Evolutionary conservation across 2,797 vertebrate species (phyloP).

Genomic region (Otolemur crassicaudatus): DNA sequence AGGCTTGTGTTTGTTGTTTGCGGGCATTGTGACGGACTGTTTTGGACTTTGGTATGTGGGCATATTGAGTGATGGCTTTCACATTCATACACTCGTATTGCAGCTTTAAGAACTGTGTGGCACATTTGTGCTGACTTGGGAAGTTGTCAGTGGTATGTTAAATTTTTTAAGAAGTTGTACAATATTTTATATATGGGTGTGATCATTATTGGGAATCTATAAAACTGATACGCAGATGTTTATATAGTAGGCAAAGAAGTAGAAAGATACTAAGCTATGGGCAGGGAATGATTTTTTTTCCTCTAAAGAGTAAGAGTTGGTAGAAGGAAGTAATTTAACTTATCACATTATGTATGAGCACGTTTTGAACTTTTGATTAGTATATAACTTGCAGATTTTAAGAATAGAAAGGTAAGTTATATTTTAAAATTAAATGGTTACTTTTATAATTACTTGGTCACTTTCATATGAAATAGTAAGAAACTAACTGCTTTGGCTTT

Average conservation of each 20-base stretch:
- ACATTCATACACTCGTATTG: background rate
- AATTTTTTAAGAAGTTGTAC: background rate
- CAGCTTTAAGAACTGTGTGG: background rate
- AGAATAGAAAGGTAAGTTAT: background rate
- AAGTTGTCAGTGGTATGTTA: background rate
- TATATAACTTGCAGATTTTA: conserved; percentile 38
- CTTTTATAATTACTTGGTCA: background rate
- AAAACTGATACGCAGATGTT: background rate
- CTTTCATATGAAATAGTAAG: conserved; percentile 27
- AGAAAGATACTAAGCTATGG: background rate
- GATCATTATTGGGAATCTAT: background rate
- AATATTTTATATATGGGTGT: background rate
- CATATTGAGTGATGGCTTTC: background rate
- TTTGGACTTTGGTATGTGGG: background rate
- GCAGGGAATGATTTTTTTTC: background rate
- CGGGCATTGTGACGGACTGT: background rate
- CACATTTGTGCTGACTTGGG: background rate
- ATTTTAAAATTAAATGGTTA: background rate
- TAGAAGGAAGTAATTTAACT: background rate
- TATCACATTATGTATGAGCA: background rate
- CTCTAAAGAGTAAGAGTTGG: background rate
- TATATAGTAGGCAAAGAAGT: background rate
- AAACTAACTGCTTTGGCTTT: background rate
- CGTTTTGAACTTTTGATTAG: conserved; percentile 53
- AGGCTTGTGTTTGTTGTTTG: background rate